Evolutionary conservation across 2,797 vertebrate genomes (phyloP).

Genomic region (Morelia viridis): DNA sequence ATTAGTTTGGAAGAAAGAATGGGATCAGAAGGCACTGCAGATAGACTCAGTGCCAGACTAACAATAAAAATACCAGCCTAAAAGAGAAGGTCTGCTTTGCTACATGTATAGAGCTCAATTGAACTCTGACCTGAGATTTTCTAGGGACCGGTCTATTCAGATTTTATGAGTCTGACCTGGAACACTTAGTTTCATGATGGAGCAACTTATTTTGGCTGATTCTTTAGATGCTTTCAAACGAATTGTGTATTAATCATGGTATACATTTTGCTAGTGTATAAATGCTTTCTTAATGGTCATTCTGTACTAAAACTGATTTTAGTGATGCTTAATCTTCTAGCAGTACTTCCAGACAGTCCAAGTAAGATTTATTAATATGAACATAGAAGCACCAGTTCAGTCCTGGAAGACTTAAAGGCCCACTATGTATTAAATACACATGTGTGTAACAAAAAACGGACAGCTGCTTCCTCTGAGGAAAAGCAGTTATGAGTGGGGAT

Average conservation of each 20-base stretch:
- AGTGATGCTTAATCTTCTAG: background rate
- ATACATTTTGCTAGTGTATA: background rate
- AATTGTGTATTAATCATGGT: background rate
- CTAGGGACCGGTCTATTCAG: background rate
- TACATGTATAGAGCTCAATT: background rate
- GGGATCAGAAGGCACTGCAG: background rate
- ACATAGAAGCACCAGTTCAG: background rate
- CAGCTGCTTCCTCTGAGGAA: background rate
- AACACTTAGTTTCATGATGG: background rate
- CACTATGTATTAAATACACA: background rate
- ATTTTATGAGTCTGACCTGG: background rate
- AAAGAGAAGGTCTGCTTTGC: background rate
- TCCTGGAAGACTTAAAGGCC: background rate
- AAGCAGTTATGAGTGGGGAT: background rate
- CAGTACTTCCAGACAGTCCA: background rate
- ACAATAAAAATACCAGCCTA: background rate
- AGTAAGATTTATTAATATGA: background rate
- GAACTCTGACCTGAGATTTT: background rate
- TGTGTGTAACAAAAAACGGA: background rate
- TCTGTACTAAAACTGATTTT: background rate
- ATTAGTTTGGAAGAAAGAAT: background rate
- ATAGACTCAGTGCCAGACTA: background rate
- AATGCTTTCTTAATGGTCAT: background rate
- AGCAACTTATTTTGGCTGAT: background rate
- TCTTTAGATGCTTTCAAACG: background rate